Base-by-base conservation (phyloP, 1,140 invertebrate species). In the Rhagoletis pomonella region DNA sequence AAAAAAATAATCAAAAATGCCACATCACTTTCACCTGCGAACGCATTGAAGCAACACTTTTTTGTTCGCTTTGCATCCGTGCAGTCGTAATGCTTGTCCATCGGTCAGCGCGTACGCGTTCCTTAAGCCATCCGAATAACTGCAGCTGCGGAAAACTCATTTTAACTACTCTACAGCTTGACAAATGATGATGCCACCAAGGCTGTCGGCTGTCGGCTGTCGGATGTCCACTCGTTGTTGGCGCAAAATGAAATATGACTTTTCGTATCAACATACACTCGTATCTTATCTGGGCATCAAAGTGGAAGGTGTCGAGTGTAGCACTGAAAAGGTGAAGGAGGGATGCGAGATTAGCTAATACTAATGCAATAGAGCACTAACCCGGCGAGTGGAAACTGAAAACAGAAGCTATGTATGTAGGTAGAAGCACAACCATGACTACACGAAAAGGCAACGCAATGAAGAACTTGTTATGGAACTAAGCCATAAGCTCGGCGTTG, bases 181-280 rank as follows among this genome's bases (percentile, higher is more conserved):
- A 73, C 67, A 73, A 73, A 73, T 73, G 67, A 73, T 73, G 67
- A 73, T 73, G 67, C 67, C 67, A 73, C 42, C 67, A 47, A 44
- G 42, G 42, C 67, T 73, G 67, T 12, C 60, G 60, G 60, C 60
- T 62, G 60, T 7, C 12, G 58, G 58, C 58, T 59, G 58, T 19
- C 65, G 65, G 65, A 39, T 67, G 65, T 44, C 67, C 67, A 47
- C 67, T 73, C 67, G 42, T 73, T n/a, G 12, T 42, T 73, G 42
- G 67, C 9, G 39, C 44, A 69, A 73, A 73, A 73, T 73, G 67
- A 73, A 73, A 44, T 73, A 73, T 73, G 67, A 73, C 67, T 73
- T 73, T 73, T 14, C 67, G 6, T 47, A 73, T 47, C 67, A 47
- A 73, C 42, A 47, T 73, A 6, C 29, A 29, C n/a, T 29, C 62